These are phyloP conservation scores for Parelbella ahira DNA, from an alignment of 2,888 invertebrate genomes.

Conservation along the genomic window DNA sequence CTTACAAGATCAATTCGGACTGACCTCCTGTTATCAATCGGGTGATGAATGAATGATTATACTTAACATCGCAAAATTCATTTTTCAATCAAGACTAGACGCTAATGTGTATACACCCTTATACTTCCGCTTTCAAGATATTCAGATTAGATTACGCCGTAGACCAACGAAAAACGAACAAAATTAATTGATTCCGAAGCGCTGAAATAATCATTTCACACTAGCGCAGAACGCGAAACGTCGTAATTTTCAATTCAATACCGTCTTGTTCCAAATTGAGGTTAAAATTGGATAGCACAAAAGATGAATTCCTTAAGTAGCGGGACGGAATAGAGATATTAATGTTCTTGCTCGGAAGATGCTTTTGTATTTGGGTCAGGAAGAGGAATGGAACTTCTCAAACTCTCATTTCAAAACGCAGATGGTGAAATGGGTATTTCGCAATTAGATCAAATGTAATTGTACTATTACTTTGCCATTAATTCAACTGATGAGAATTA, in stretches of 20 bases:
- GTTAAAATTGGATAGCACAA: slow-evolving; percentile 24
- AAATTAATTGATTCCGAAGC: slow-evolving; percentile 14
- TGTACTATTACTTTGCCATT: too few relatives aligned
- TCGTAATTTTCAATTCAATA: slow-evolving; percentile 46
- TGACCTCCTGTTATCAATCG: too few relatives aligned
- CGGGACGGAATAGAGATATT: slow-evolving; percentile 22
- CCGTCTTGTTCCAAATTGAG: slow-evolving; percentile 29
- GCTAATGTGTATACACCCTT: too few relatives aligned
- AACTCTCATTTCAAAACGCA: slow-evolving; percentile 14
- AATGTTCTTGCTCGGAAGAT: slow-evolving; percentile 21
- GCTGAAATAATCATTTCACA: slow-evolving; percentile 32
- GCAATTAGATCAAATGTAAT: too few relatives aligned
- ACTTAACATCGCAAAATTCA: too few relatives aligned
- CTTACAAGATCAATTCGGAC: too few relatives aligned
- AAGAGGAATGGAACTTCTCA: slow-evolving; percentile 20
- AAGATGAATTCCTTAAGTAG: slow-evolving; percentile 25
- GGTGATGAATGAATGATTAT: too few relatives aligned
- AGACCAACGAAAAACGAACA: too few relatives aligned
- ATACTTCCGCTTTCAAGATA: too few relatives aligned
- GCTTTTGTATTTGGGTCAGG: slow-evolving; percentile 20
- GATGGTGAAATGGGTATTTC: slow-evolving; percentile 7
- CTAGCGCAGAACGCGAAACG: slow-evolving; percentile 35
- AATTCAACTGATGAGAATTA: too few relatives aligned
- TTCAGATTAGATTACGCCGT: too few relatives aligned
- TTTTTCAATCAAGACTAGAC: too few relatives aligned